A percentile compares a stretch with the other conserved stretches of the same genome.
These are phyloP conservation scores for Agrochola litura DNA, from an alignment of 2,888 invertebrate genomes.

Conservation along the genomic window DNA sequence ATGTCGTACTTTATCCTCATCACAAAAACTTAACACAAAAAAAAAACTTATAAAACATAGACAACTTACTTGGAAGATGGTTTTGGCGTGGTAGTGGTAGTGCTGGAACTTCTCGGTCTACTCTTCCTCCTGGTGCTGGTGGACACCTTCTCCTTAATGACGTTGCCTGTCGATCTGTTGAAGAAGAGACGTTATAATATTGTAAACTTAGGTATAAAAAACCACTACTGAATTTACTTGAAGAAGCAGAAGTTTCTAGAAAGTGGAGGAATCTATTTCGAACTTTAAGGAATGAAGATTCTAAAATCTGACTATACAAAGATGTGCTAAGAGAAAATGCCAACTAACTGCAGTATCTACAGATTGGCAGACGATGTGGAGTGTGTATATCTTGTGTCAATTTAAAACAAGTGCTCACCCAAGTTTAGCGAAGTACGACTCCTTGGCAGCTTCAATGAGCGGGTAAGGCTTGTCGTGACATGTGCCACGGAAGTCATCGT, in stretches of 20 bases:
- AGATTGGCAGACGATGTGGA: not conserved
- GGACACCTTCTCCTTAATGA: slow-evolving; percentile 71
- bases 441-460: slow-evolving; percentile 97
- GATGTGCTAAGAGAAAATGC: not conserved
- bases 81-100: slow-evolving; percentile 85
- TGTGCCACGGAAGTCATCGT: slow-evolving; percentile 97
- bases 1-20: not conserved
- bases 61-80: slow-evolving; percentile 78
- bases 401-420: slow-evolving; percentile 78
- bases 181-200: not conserved
- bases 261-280: not conserved
- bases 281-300: not conserved
- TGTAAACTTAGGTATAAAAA: not conserved
- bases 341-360: not conserved
- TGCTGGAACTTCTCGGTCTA: slow-evolving; percentile 84
- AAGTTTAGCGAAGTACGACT: slow-evolving; percentile 92
- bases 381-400: too few relatives aligned
- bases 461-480: slow-evolving; percentile 97
- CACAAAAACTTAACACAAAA: not conserved
- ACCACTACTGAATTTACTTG: not conserved
- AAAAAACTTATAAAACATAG: not conserved
- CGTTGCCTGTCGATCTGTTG: slow-evolving; percentile 78
- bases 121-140: slow-evolving; percentile 82
- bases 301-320: not conserved
- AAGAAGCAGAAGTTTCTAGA: too few relatives aligned